Percentiles rank a stretch among this genome's conserved stretches.
Evolutionary conservation across 37 sponge, comb jelly and placozoan species (phyloP).

Genomic region (Agelas oroides): DNA sequence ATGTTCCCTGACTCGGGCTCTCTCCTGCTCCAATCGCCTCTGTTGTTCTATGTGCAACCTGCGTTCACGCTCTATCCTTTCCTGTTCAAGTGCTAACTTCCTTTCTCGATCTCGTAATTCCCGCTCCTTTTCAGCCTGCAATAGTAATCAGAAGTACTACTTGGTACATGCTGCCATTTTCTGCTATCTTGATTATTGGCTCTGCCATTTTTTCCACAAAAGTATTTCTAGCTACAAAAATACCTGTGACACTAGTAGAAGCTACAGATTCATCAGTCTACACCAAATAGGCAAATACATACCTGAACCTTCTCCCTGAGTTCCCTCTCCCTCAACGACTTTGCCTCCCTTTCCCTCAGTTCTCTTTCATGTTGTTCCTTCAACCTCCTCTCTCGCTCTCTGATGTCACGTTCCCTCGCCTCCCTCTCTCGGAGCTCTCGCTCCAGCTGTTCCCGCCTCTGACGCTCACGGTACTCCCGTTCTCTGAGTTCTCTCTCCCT

Average conservation of each 20-base stretch:
- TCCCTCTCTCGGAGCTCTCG: conserved; percentile 49
- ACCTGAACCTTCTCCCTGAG: conserved; percentile 40
- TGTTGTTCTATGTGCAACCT: conserved; percentile 32
- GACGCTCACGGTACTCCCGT: conserved; percentile 52
- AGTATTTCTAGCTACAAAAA: too few relatives aligned
- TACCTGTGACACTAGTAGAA: too few relatives aligned
- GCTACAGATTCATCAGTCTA: too few relatives aligned
- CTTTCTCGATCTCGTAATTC: conserved; percentile 51
- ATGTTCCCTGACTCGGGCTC: conserved; percentile 7
- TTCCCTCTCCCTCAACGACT: conserved; percentile 43
- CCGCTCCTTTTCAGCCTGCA: conserved; percentile 37
- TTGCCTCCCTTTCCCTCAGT: conserved; percentile 51
- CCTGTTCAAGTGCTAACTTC: conserved; percentile 30
- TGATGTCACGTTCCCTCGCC: conserved; percentile 50
- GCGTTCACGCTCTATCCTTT: conserved; percentile 33
- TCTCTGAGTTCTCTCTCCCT: conserved; percentile 64
- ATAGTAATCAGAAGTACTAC: too few relatives aligned
- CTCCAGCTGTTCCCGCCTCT: conserved; percentile 52
- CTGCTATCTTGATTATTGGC: too few relatives aligned
- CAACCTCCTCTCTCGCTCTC: conserved; percentile 46
- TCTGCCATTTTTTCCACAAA: too few relatives aligned
- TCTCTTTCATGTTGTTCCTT: conserved; percentile 44
- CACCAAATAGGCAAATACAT: too few relatives aligned
- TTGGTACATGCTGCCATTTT: too few relatives aligned
- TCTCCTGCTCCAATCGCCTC: conserved; percentile 6